Base-by-base conservation (phyloP, 2,113 vertebrate species). In the Sinocyclocheilus maitianheensis region DNA sequence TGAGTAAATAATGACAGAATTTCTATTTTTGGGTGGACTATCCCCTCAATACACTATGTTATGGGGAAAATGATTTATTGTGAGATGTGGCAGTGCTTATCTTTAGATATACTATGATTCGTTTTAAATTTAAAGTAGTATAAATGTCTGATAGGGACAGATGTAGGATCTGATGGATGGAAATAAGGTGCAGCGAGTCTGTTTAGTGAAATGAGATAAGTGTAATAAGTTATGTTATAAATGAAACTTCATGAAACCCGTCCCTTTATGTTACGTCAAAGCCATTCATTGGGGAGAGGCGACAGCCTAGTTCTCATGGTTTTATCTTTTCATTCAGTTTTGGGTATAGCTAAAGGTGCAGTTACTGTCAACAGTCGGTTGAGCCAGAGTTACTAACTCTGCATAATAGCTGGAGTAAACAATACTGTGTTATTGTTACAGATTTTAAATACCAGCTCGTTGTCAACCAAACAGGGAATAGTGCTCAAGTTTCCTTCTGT, bases 291-390 rank as follows among this genome's bases (percentile, higher is more conserved):
- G 10, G 67, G 91, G 88, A 91, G 76, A 65, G 3, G 76, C 85
- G 72, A 89, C 87, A 92, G 88, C 93, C 93, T 85, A 92, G 90
- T 95, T 95, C 95, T 94, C 94, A 95, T 88, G 93, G 93, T 93
- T 90, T 55, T 95, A 84, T 55, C 85, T 92, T 94, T 94, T 92
- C 93, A 91, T 83, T 81, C 86, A 77, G 76, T 88, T 60, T 91
- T 89, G 90, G 88, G 82, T 51, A 51, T 86, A 81, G 65, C 30
- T 48, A 65, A 80, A 87, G 92, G 91, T 94, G 90, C 22, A 63
- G 91, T 95, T 93, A 93, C 92, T 40, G 18, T 83, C 78, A 88
- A 46, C 67, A 88, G 87, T 18, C 4, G 55, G 84, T 48, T 62
- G 4, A 62, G 78, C 86, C 87, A 84, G 76, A 72, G 84, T 81